Evolutionary conservation across 2,888 invertebrate genomes (phyloP).

Genomic region (Drosophila cognata): DNA sequence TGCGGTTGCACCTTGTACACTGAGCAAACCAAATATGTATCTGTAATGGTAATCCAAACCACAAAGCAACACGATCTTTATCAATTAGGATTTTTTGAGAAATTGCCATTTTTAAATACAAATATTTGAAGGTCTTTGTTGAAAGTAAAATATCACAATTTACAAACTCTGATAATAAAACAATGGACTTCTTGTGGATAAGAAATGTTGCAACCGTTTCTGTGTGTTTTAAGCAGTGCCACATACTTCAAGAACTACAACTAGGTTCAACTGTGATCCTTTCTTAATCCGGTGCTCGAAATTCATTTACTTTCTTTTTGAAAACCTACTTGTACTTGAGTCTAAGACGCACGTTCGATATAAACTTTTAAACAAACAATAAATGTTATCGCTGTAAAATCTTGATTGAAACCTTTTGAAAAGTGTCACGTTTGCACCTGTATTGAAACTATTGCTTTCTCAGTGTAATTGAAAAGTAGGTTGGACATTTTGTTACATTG

Average conservation of each 20-base stretch:
- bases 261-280: background rate
- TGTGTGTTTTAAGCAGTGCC: too few species aligned
- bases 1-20: slow-evolving; percentile 39
- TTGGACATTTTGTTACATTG: slow-evolving; percentile 75
- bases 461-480: slow-evolving; percentile 76
- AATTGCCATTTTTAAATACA: too few species aligned
- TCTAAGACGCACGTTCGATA: background rate
- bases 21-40: background rate
- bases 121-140: too few species aligned
- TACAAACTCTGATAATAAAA: background rate
- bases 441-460: background rate
- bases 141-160: background rate
- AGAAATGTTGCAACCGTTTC: background rate
- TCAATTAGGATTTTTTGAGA: background rate
- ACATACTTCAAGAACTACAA: background rate
- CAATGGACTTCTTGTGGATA: too few species aligned
- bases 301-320: background rate
- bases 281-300: background rate
- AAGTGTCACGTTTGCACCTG: background rate
- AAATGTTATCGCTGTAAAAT: background rate
- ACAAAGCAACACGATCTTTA: background rate
- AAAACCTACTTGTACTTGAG: background rate
- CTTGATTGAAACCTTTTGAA: slow-evolving; percentile 7
- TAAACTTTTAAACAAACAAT: background rate
- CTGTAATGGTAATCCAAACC: too few species aligned